Conservation (phyloP, 1,140 invertebrate species). For the Drosophila bipectinata region DNA sequence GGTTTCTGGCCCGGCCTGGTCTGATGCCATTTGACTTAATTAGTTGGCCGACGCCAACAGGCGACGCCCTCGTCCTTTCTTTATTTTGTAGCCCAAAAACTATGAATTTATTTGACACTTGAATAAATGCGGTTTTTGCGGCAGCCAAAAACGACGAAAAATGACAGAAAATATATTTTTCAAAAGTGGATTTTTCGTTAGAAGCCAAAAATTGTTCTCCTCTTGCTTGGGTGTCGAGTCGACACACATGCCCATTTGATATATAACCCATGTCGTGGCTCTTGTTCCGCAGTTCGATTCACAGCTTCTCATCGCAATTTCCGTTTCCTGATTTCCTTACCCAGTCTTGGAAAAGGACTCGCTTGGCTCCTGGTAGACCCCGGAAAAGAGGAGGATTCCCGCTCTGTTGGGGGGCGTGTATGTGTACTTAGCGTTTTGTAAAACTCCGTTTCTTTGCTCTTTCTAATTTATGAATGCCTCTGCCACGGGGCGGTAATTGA, state of each 20-base stretch:
- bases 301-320: slow-evolving; percentile 72
- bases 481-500: slow-evolving; percentile 69
- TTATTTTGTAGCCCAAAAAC: slow-evolving; percentile 38
- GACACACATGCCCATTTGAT: slow-evolving; percentile 55
- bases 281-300: slow-evolving; percentile 70
- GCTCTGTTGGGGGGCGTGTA: slow-evolving; percentile 18
- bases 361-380: neutral
- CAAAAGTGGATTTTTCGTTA: slow-evolving; percentile 53
- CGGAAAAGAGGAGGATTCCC: slow-evolving; percentile 5
- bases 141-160: slow-evolving; percentile 70
- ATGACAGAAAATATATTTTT: slow-evolving; percentile 72
- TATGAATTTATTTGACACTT: slow-evolving; percentile 83
- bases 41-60: slow-evolving; percentile 62
- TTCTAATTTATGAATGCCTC: slow-evolving; percentile 73
- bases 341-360: neutral
- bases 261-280: slow-evolving; percentile 68
- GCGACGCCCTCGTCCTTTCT: slow-evolving; percentile 33
- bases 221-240: slow-evolving; percentile 16
- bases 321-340: slow-evolving; percentile 74
- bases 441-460: slow-evolving; percentile 64
- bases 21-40: slow-evolving; percentile 74
- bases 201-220: slow-evolving; percentile 36
- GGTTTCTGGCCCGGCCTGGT: slow-evolving; percentile 35
- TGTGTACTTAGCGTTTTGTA: slow-evolving; percentile 70
- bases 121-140: slow-evolving; percentile 82